Evolutionary conservation across 2,888 invertebrate species (phyloP).

Genomic region (Alloplasta piceator): DNA sequence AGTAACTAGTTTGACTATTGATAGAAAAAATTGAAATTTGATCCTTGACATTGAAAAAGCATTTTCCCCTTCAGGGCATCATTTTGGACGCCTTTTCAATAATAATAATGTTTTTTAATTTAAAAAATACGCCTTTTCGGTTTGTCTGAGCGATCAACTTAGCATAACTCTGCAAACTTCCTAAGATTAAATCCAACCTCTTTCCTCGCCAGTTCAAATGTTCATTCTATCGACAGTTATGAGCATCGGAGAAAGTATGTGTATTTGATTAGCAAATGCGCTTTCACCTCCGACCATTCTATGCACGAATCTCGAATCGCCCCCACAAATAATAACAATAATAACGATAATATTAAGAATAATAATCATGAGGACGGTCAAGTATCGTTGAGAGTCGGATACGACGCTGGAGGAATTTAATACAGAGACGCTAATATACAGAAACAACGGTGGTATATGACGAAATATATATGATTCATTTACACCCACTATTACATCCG

Average conservation of each 20-base stretch:
- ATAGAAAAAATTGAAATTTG: no score
- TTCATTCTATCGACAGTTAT: constrained; percentile 25
- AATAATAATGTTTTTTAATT: no score
- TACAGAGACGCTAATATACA: neutral
- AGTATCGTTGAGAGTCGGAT: constrained; percentile 8
- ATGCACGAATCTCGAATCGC: constrained; percentile 38
- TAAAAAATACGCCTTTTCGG: no score
- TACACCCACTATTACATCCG: constrained; percentile 70
- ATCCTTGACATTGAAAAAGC: no score
- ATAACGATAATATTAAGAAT: constrained; percentile 11
- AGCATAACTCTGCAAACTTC: neutral
- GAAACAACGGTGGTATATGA: constrained; percentile 67
- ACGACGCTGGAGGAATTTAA: neutral
- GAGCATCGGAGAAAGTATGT: constrained; percentile 52
- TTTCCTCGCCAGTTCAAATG: neutral
- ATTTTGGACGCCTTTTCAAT: no score
- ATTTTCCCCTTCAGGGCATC: no score
- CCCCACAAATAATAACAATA: constrained; percentile 36
- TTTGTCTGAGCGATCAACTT: neutral
- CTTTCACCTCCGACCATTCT: constrained; percentile 38
- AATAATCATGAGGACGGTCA: constrained; percentile 4
- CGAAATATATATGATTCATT: constrained; percentile 75
- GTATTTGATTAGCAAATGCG: constrained; percentile 30
- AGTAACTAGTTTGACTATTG: no score
- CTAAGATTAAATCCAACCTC: constrained; percentile 14